phyloP scores from a whole-genome alignment of 2,888 invertebrate genomes.

The Macrophya annulata region DNA sequence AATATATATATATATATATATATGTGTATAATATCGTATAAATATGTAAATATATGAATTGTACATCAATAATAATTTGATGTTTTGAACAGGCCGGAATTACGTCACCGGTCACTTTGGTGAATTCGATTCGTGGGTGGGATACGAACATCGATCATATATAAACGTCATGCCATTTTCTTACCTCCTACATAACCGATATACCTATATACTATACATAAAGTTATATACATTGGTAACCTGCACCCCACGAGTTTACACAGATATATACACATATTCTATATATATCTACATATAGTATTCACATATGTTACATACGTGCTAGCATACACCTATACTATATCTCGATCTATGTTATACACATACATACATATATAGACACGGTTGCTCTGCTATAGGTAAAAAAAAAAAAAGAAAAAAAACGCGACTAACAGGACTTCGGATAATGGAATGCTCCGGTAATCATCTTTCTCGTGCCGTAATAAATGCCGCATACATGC shows the following conservation, averaged over 20 bases:
- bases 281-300: no score
- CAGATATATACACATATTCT: not conserved
- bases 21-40: not conserved
- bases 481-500: not conserved
- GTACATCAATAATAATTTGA: constrained; percentile 50
- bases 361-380: not conserved
- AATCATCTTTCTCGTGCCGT: constrained; percentile 38
- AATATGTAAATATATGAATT: not conserved
- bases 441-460: constrained; percentile 52
- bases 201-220: not conserved
- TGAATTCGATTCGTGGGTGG: constrained; percentile 9
- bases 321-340: no score
- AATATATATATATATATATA: not conserved
- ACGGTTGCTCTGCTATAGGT: not conserved
- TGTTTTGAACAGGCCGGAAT: constrained; percentile 43
- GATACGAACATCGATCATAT: constrained; percentile 45
- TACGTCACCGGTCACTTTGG: constrained; percentile 50
- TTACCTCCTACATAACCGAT: constrained; percentile 21
- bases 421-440: constrained; percentile 44
- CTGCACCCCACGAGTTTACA: constrained; percentile 5
- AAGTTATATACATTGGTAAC: constrained; percentile 25
- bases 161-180: constrained; percentile 48
- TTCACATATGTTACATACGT: no score
- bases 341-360: not conserved
- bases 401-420: not conserved